Percentiles rank a stretch among this genome's conserved stretches.
These are phyloP conservation scores for Prosapia bicincta DNA, from an alignment of 2,888 invertebrate species.

Conservation along the genomic window DNA sequence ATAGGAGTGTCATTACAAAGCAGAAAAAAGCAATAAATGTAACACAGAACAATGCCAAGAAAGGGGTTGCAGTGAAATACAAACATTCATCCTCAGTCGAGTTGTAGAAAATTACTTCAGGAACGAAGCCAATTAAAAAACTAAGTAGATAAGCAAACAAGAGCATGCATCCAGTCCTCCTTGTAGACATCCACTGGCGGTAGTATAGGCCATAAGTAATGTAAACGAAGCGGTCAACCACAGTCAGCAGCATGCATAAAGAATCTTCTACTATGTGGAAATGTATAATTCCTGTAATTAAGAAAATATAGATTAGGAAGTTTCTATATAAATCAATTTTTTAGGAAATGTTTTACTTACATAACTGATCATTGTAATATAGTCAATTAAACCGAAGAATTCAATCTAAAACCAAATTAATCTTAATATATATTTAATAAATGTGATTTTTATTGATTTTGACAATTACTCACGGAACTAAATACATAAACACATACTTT, in stretches of 20 bases:
- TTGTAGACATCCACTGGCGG: not conserved
- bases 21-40: not conserved
- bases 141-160: not conserved
- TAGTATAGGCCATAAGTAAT: not conserved
- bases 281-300: too few species aligned
- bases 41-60: not conserved
- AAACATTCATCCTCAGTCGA: not conserved
- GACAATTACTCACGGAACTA: too few species aligned
- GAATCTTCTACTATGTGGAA: too few species aligned
- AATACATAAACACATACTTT: too few species aligned
- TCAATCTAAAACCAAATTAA: too few species aligned
- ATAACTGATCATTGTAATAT: too few species aligned
- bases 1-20: not conserved
- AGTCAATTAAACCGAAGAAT: too few species aligned
- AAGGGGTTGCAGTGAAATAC: not conserved
- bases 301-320: too few species aligned
- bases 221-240: not conserved
- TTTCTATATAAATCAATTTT: too few species aligned
- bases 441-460: too few species aligned
- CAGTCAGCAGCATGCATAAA: not conserved
- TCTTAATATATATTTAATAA: too few species aligned
- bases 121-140: not conserved
- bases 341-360: too few species aligned
- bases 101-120: not conserved
- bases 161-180: not conserved